Percentiles rank a stretch among this genome's conserved stretches.
Evolutionary conservation across 2,113 vertebrate genomes (phyloP).

Genomic region (Anarrhichthys ocellatus): DNA sequence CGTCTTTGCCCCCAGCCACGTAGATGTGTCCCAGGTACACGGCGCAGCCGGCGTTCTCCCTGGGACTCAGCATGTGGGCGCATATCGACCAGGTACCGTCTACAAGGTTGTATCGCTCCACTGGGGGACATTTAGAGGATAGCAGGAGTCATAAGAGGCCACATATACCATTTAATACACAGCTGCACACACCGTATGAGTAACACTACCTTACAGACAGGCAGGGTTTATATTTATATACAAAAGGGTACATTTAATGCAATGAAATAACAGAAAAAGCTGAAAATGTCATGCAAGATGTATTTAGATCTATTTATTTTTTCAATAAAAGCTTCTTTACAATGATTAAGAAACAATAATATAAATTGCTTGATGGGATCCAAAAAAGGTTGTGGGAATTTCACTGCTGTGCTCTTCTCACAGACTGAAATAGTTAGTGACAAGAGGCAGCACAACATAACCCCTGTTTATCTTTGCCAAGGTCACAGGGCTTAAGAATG

Average conservation of each 20-base stretch:
- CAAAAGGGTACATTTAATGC: background rate
- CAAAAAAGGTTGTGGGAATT: conserved; percentile 75
- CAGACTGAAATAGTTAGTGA: conserved; percentile 70
- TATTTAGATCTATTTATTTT: background rate
- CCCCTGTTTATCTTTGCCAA: conserved; percentile 62
- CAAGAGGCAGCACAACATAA: conserved; percentile 44
- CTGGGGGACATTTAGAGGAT: conserved; percentile 58
- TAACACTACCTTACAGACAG: conserved; percentile 12
- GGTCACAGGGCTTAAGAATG: conserved; percentile 32
- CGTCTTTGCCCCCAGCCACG: conserved; percentile 73
- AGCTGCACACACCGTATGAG: conserved; percentile 22
- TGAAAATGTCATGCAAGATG: background rate
- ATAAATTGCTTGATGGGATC: conserved; percentile 11
- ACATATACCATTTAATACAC: conserved; percentile 17
- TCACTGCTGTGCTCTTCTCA: conserved; percentile 70
- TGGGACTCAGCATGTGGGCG: conserved; percentile 68
- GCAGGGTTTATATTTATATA: conserved; percentile 24
- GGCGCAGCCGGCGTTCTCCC: conserved; percentile 73
- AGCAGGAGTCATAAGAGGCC: conserved; percentile 32
- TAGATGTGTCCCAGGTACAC: conserved; percentile 75
- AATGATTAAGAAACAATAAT: background rate
- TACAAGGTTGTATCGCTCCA: conserved; percentile 76
- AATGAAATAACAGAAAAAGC: background rate
- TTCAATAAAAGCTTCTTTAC: background rate
- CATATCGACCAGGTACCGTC: conserved; percentile 75